phyloP scores from a whole-genome alignment of 2,113 vertebrate genomes.

The Syngnathus typhle region DNA sequence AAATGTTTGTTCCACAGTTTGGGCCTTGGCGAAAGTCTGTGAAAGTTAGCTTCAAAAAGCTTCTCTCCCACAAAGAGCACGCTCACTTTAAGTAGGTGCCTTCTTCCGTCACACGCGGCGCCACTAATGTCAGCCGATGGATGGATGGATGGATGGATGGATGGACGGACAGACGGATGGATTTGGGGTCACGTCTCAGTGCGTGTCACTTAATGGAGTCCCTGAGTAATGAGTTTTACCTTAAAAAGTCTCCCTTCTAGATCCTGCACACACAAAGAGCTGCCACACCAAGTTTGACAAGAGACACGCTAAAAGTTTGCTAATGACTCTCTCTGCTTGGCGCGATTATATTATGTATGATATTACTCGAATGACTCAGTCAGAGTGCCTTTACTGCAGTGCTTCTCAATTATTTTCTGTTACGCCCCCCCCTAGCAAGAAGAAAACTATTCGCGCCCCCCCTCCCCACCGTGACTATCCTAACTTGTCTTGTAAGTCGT shows the following conservation, averaged over 20 bases:
- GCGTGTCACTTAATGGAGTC: constrained; percentile 11
- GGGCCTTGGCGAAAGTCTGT: background rate
- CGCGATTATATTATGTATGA: background rate
- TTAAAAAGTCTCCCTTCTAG: background rate
- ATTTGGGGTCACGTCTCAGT: background rate
- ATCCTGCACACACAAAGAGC: constrained; percentile 1
- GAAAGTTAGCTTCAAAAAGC: background rate
- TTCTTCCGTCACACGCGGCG: background rate
- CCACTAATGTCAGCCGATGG: background rate
- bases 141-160: background rate
- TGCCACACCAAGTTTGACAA: background rate
- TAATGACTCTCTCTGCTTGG: background rate
- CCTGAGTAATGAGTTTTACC: background rate
- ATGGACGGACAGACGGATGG: background rate
- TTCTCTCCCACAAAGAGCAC: background rate
- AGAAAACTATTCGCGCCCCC: no score
- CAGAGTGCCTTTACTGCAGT: background rate
- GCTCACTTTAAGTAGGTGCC: constrained; percentile 6
- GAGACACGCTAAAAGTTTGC: background rate
- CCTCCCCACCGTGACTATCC: no score
- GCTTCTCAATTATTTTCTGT: no score
- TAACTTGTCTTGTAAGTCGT: no score
- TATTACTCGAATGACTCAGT: background rate
- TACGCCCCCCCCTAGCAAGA: no score
- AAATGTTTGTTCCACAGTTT: background rate